Evolutionary conservation across 2,888 invertebrate genomes (phyloP), one percentile per base, ranked within the genome.

Genomic region (Stictocephala bisonia): DNA sequence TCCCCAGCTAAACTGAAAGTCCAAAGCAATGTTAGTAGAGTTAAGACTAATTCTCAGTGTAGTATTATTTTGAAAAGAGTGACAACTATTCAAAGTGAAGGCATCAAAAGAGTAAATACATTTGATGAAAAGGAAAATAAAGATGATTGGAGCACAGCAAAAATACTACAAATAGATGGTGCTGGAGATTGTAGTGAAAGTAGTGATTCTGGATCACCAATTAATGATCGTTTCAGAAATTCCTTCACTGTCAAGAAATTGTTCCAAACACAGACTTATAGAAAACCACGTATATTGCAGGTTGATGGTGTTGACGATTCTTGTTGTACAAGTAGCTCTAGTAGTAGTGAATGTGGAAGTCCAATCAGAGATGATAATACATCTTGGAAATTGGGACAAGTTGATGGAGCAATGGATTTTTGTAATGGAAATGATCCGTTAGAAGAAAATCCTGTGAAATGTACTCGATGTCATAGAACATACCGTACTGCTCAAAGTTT

Each of bases 401-500:
- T 88, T 0, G 88, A 88, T 80, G 88, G 88, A 0, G 84, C 86
- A 50, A 86, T 84, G 77, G 92, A 92, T 77, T 86, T 89, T 76
- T 44, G 26, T 44, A 40, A 22, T 13, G 87, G 90, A 20, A 78
- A 78, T 66, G 79, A 79, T 20, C 6, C 29, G 1, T 35, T 50
- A 69, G 86, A 87, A 44, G 91, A 92, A 79, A 89, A 91, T 79
- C 92, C 93, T 6, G 95, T 96, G 0, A 92, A 93, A 80, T 97
- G 96, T 83, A 90, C 92, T 79, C 89, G 93, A 76, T 97, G 96
- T 82, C 93, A 93, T 80, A 92, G 95, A 81, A 94, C 94, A 1
- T 95, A 94, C 81, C 87, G 94, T 80, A 94, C 93, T 60, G 90
- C 90, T 76, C 91, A 91, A 74, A 94, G 94, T 69, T 95, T 91